Base-by-base conservation (phyloP, 2,888 invertebrate species). In the Lithophane socia region DNA sequence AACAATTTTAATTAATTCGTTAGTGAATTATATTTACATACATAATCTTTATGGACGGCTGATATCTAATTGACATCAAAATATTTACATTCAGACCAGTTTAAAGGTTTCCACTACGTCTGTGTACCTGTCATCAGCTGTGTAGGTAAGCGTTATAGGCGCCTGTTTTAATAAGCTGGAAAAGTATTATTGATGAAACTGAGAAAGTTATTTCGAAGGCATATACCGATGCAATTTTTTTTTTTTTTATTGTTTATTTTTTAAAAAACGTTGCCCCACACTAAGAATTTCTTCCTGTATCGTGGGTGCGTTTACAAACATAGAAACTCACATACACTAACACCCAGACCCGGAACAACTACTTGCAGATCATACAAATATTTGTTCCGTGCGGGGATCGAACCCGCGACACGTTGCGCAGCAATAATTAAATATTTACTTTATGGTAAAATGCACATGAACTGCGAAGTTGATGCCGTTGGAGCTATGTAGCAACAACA, bases 61-160 rank as follows among this genome's bases (percentile, higher is more conserved):
- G 52, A 66, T 87, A 81, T 86, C 82, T 87, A 82, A 87, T 89
- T 87, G 82, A 79, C 78, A 83, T 82, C 77, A 80, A 77, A 84
- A 82, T 82, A 83, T 87, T 88, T 84, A 83, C 83, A 70, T 82
- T 80, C 74, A 73, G n/a, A 77, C 52, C 64, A 60, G 54, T 75
- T 68, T 76, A 67, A 64, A 80, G 73, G 54, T 77, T 77, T 82
- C 68, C 72, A 67, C 47, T 63, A 42, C 49, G 37, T 66, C 21
- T 47, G n/a, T 16, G 24, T 29, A 66, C 21, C n/a, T 52, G 69
- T 52, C 63, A 74, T 69, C 80, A 73, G 70, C 65, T 65, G 64
- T 65, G 24, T 37, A 7, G 9, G 24, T 9, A 66, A 72, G 65
- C 63, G 66, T 16, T 58, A 54, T 56, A 72, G 77, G 58, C 54